A percentile compares a stretch with the other conserved stretches of the same genome.
Conservation (phyloP, 2,797 vertebrate genomes). For the Chaetodon trifasciatus region DNA sequence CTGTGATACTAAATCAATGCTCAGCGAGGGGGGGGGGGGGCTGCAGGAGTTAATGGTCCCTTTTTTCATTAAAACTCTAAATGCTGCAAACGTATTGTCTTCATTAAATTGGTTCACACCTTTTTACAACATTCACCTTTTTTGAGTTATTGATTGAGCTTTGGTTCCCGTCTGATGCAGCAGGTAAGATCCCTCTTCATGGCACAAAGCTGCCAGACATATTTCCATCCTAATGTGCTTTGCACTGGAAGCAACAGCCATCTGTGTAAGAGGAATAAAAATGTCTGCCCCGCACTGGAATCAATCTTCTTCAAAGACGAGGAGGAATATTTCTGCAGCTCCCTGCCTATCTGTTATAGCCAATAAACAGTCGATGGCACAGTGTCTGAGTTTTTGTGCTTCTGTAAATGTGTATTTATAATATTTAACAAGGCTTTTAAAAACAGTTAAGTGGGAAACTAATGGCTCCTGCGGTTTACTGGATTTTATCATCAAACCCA, state of each 20-base stretch:
- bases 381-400: not conserved
- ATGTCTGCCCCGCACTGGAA: conserved; percentile 40
- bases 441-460: conserved; percentile 48
- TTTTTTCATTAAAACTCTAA: conserved; percentile 65
- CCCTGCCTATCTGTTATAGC: conserved; percentile 39
- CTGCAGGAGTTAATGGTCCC: conserved; percentile 45
- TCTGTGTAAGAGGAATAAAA: conserved; percentile 57
- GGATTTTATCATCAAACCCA: conserved; percentile 19
- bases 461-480: conserved; percentile 39
- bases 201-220: conserved; percentile 20
- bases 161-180: conserved; percentile 31
- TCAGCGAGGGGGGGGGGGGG: conserved; percentile 11
- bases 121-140: conserved; percentile 35
- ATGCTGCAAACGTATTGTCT: conserved; percentile 51
- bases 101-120: conserved; percentile 57
- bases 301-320: conserved; percentile 67
- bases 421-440: conserved; percentile 57
- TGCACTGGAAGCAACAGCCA: conserved; percentile 49
- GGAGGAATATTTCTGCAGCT: conserved; percentile 52
- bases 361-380: conserved; percentile 46
- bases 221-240: conserved; percentile 48
- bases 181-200: conserved; percentile 3
- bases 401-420: conserved; percentile 29
- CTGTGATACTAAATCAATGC: conserved; percentile 75
- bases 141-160: conserved; percentile 6